Evolutionary conservation across 1,140 invertebrate species (phyloP), one percentile per base, ranked within the genome.

Genomic region (Ostrea edulis): DNA sequence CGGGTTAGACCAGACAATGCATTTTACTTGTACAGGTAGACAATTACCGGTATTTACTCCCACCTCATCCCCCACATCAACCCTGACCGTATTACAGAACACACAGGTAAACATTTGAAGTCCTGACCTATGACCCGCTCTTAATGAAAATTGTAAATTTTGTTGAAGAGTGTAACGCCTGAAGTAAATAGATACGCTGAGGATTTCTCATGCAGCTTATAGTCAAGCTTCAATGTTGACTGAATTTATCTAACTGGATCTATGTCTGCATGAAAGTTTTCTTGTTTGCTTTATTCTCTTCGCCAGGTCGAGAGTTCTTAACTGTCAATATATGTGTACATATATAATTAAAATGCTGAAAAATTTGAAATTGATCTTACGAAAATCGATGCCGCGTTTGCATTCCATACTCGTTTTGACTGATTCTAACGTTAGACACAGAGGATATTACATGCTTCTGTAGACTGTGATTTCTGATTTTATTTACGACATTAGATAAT

Each of bases 121-220:
- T 77, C 25, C 12, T 35, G 68, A 77, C 68, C 68, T 25, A 25
- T 35, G 68, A 77, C 68, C 68, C 68, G 22, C 68, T 77, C 68
- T 77, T 77, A 77, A 77, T 77, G 68, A 77, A 77, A 77, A 77
- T 77, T 77, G 68, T 77, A 77, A 77, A 77, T 77, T 77, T 77
- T 29, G 68, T 77, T 77, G 22, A 77, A 77, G 68, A 29, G 68
- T 25, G 68, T 25, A 77, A 29, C 68, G 25, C 25, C 68, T 35
- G 25, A 17, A 77, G 65, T 77, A 25, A 77, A 77, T 77, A 77
- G 29, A 77, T 14, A 25, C 25, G 29, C 68, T 12, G 29, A 2
- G 68, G 68, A n/a, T 77, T 35, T 77, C 68, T 35, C 9, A 17
- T 77, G 29, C 29, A 77, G 68, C 22, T 29, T 77, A 9, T 17